phyloP scores from a whole-genome alignment of 2,113 vertebrate genomes.

The Archocentrus centrarchus region DNA sequence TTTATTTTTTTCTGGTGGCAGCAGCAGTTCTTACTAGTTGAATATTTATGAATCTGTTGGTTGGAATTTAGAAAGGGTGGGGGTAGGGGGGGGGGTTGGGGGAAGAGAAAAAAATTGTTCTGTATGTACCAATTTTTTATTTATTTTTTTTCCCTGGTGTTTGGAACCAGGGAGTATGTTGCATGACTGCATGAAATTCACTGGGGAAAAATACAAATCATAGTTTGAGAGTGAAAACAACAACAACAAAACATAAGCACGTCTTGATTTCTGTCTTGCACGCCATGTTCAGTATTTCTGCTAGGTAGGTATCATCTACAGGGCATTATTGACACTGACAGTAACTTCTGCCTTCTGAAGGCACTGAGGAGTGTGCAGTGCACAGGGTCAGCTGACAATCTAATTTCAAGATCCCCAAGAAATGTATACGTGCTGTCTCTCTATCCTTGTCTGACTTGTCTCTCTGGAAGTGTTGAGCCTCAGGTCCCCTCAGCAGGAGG shows the following conservation, averaged over 20 bases:
- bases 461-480: slow-evolving; percentile 38
- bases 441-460: slow-evolving; percentile 10
- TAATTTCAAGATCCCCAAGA: slow-evolving; percentile 49
- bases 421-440: slow-evolving; percentile 45
- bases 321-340: slow-evolving; percentile 47
- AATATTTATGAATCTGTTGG: background rate
- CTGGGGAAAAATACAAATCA: background rate
- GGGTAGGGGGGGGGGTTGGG: background rate
- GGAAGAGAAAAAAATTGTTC: background rate
- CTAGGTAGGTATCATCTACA: slow-evolving; percentile 1
- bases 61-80: background rate
- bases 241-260: background rate
- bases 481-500: slow-evolving; percentile 40
- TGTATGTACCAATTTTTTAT: background rate
- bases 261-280: background rate
- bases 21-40: background rate
- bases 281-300: background rate
- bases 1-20: background rate
- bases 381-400: slow-evolving; percentile 42
- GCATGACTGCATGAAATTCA: background rate
- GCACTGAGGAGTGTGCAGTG: slow-evolving; percentile 2
- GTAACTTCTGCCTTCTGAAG: slow-evolving; percentile 37
- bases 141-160: background rate
- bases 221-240: background rate
- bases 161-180: no score